A percentile compares a stretch with the other conserved stretches of the same genome.
Conservation (phyloP, 2,797 vertebrate genomes). For the Oreortyx pictus region DNA sequence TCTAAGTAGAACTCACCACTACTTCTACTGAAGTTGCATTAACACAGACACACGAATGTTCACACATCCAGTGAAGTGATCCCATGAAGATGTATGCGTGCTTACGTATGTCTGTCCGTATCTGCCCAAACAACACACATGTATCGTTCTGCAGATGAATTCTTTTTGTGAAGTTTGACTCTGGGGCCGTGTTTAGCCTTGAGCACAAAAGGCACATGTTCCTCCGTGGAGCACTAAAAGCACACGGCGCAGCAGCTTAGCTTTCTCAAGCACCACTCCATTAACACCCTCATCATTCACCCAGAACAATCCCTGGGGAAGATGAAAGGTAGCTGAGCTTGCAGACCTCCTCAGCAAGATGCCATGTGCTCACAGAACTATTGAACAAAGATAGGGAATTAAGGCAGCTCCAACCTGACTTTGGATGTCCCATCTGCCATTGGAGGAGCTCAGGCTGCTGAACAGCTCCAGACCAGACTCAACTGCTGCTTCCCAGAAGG, state of each 20-base stretch:
- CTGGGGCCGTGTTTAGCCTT: not conserved
- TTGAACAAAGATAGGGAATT: not conserved
- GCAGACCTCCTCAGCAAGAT: constrained; percentile 12
- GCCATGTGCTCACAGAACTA: not conserved
- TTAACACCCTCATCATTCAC: not conserved
- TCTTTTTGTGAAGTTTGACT: not conserved
- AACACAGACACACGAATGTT: not conserved
- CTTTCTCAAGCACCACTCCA: not conserved
- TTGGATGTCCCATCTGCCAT: not conserved
- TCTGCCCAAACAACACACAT: not conserved
- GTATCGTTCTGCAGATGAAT: not conserved
- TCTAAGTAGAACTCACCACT: not conserved
- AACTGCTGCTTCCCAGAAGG: not conserved
- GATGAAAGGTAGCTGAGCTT: constrained; percentile 34
- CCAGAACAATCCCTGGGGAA: not conserved
- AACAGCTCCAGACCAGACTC: not conserved
- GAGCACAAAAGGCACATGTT: not conserved
- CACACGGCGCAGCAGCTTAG: not conserved
- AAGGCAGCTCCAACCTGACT: not conserved
- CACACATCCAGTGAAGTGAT: not conserved
- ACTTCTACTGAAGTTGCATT: not conserved
- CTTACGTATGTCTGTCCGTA: not conserved
- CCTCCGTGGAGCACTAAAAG: not conserved
- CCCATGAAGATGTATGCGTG: not conserved
- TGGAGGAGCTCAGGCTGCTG: not conserved